phyloP scores from a whole-genome alignment of 1,140 invertebrate species.

The Grapholita molesta region DNA sequence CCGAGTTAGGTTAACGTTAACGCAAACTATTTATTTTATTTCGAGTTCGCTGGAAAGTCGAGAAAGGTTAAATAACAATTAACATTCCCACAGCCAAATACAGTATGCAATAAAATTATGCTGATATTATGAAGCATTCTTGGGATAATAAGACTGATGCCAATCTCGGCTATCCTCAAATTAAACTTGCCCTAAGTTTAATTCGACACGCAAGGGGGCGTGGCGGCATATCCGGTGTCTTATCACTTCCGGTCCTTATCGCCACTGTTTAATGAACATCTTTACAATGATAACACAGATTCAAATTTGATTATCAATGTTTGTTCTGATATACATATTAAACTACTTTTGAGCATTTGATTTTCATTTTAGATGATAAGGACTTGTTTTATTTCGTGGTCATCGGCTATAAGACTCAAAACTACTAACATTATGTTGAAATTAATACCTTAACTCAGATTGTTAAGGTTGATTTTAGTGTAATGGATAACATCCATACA shows the following conservation, averaged over 20 bases:
- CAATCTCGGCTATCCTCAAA: slow-evolving; percentile 36
- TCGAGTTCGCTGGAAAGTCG: not conserved
- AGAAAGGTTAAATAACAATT: not conserved
- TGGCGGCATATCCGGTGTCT: slow-evolving; percentile 49
- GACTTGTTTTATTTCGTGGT: no score
- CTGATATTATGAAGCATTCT: slow-evolving; percentile 19
- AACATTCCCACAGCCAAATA: not conserved
- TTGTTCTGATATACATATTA: not conserved
- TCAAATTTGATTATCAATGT: slow-evolving; percentile 19
- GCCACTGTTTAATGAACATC: slow-evolving; percentile 59
- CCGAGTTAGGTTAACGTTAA: no score
- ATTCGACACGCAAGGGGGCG: slow-evolving; percentile 40
- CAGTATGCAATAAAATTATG: not conserved
- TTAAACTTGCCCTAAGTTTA: slow-evolving; percentile 35
- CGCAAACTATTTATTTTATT: no score
- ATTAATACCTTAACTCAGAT: not conserved
- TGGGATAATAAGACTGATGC: slow-evolving; percentile 37
- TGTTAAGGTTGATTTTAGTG: not conserved
- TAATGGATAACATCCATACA: not conserved
- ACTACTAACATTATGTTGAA: not conserved
- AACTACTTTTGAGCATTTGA: no score
- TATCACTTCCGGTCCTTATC: slow-evolving; percentile 54
- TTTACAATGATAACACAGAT: slow-evolving; percentile 32
- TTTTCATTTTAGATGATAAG: no score
- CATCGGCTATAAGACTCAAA: not conserved